Evolutionary conservation across 2,113 vertebrate species (phyloP).

Genomic region (Pseudonaja textilis): DNA sequence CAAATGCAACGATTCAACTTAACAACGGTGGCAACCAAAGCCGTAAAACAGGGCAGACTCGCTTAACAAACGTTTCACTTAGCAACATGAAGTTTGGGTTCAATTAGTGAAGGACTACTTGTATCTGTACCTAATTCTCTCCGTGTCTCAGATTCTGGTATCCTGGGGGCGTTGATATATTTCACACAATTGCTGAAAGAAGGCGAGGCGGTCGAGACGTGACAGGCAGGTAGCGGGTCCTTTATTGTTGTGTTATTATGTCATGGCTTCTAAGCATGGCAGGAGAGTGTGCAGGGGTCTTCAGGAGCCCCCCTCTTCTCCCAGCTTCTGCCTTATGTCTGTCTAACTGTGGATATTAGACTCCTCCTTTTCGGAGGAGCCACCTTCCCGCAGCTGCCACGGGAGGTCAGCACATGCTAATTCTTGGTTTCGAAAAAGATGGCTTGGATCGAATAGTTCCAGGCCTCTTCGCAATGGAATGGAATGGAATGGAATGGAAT

Average conservation of each 20-base stretch:
- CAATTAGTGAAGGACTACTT: too few relatives aligned
- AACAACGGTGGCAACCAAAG: too few relatives aligned
- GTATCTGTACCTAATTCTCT: not conserved
- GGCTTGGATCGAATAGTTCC: not conserved
- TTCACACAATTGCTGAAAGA: not conserved
- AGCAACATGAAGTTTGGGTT: too few relatives aligned
- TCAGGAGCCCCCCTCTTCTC: not conserved
- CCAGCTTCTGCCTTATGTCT: not conserved
- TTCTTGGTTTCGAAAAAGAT: not conserved
- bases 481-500: too few relatives aligned
- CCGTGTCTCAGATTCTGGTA: not conserved
- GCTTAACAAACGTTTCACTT: too few relatives aligned
- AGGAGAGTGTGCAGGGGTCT: not conserved
- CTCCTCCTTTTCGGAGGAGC: not conserved
- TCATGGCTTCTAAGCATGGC: not conserved
- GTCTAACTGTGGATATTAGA: too few relatives aligned
- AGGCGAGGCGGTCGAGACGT: not conserved
- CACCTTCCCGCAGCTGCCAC: not conserved
- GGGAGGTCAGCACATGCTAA: constrained; percentile 33
- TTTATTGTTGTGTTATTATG: not conserved
- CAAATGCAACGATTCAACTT: too few relatives aligned
- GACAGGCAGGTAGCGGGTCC: too few relatives aligned
- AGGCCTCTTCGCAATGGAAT: too few relatives aligned
- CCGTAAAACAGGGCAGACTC: too few relatives aligned
- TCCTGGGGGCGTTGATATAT: not conserved